Conservation (phyloP, 2,888 invertebrate species). For the Cephus pulcher region DNA sequence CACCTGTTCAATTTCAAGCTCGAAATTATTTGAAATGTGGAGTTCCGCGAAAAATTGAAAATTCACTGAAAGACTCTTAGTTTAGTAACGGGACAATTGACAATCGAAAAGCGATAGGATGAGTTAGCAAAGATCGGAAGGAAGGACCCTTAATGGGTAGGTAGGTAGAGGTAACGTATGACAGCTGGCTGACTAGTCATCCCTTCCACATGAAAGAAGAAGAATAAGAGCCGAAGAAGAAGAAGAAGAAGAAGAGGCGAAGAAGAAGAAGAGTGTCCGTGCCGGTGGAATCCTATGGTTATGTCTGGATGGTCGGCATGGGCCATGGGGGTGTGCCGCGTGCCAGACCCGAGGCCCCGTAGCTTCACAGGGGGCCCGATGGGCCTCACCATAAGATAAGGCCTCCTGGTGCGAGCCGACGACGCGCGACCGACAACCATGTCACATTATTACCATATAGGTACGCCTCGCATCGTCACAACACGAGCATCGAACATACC, state of each 20-base stretch:
- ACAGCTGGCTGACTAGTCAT: slow-evolving; percentile 26
- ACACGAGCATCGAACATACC: slow-evolving; percentile 44
- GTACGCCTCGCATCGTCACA: slow-evolving; percentile 61
- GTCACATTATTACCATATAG: slow-evolving; percentile 64
- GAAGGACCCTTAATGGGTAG: not conserved
- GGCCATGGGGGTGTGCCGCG: slow-evolving; percentile 61
- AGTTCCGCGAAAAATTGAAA: not conserved
- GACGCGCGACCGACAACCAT: slow-evolving; percentile 66
- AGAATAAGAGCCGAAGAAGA: slow-evolving; percentile 39
- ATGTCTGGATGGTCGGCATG: not conserved
- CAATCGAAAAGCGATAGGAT: not conserved
- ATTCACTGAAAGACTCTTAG: not conserved
- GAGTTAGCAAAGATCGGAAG: not conserved
- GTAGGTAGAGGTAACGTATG: not conserved
- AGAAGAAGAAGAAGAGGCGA: slow-evolving; percentile 26
- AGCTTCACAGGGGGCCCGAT: slow-evolving; percentile 61
- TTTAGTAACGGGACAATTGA: not conserved
- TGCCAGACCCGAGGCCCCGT: slow-evolving; percentile 57
- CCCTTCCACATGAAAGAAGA: slow-evolving; percentile 24
- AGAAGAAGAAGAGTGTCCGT: slow-evolving; percentile 19
- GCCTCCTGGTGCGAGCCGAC: slow-evolving; percentile 64
- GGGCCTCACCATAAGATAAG: slow-evolving; percentile 56
- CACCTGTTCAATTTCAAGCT: not conserved
- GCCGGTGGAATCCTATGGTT: slow-evolving; percentile 6
- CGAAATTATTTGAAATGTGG: accelerated